A percentile compares a stretch with the other conserved stretches of the same genome.
These are phyloP conservation scores for Helicoverpa zea DNA, from an alignment of 1,140 invertebrate species.

Conservation along the genomic window DNA sequence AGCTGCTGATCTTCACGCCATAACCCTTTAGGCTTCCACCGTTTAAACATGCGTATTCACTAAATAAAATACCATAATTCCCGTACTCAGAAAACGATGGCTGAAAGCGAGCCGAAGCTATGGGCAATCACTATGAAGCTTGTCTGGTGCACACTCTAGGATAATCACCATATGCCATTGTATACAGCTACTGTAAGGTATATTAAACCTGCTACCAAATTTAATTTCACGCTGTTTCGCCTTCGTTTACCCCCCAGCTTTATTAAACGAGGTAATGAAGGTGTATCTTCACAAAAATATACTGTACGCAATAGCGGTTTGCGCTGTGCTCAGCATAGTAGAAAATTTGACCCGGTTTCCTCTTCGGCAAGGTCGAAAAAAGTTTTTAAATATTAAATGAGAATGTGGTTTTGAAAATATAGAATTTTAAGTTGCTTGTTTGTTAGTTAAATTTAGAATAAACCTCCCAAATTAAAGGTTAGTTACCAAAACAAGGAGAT, in stretches of 20 bases:
- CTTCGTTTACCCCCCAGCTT: slow-evolving; percentile 28
- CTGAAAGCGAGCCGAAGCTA: no score
- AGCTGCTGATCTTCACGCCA: no score
- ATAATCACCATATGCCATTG: not conserved
- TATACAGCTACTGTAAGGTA: not conserved
- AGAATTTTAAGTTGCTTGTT: no score
- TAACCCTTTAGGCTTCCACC: no score
- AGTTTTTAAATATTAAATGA: not conserved
- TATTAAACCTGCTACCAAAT: slow-evolving; percentile 35
- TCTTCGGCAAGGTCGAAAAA: not conserved
- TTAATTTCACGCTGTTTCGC: slow-evolving; percentile 40
- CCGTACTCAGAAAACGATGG: no score
- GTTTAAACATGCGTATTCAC: no score
- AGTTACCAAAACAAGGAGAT: not conserved
- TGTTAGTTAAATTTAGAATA: no score
- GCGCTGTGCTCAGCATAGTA: not conserved
- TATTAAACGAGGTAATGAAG: slow-evolving; percentile 38
- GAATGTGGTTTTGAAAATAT: no score
- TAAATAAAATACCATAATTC: no score
- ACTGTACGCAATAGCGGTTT: slow-evolving; percentile 14
- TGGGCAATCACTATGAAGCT: not conserved
- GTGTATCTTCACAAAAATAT: slow-evolving; percentile 22
- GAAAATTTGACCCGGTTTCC: not conserved
- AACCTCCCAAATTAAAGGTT: no score
- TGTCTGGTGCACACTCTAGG: not conserved